These are phyloP conservation scores for Tursiops truncatus DNA, from an alignment of 2,113 vertebrate species.

Conservation along the genomic window DNA sequence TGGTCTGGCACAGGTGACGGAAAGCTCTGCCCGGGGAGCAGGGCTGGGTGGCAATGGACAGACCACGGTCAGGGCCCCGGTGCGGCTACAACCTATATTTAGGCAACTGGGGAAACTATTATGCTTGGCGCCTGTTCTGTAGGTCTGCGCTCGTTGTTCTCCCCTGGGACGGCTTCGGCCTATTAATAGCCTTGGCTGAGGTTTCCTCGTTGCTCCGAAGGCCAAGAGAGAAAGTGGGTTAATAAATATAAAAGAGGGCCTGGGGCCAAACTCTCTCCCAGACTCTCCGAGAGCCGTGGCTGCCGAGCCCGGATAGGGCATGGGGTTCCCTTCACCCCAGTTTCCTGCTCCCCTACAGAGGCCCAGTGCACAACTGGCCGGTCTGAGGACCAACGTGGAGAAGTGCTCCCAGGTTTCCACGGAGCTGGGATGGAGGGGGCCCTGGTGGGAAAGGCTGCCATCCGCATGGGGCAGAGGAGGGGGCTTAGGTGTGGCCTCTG, in stretches of 20 bases:
- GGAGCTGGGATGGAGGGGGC: background rate
- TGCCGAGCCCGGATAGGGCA: fast-evolving
- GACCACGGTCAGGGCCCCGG: fast-evolving
- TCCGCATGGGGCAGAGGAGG: no score
- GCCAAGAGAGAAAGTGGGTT: constrained; percentile 67
- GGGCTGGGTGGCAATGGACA: background rate
- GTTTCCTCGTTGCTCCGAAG: background rate
- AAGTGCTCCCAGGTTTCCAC: fast-evolving
- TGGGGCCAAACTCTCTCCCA: background rate
- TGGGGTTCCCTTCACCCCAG: background rate
- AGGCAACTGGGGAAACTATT: background rate
- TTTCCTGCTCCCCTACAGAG: background rate
- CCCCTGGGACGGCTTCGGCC: constrained; percentile 43
- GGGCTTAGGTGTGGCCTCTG: background rate
- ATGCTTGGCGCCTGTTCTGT: constrained; percentile 51
- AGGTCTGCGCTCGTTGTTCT: constrained; percentile 6
- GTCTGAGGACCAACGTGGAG: background rate
- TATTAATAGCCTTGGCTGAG: constrained; percentile 57
- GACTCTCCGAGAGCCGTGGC: background rate
- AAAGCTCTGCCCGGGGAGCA: background rate
- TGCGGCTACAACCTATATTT: background rate
- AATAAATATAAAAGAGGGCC: constrained; percentile 47
- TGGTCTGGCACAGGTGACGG: fast-evolving
- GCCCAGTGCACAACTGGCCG: background rate
- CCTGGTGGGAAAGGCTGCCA: no score